Base-by-base conservation (phyloP, 2,888 invertebrate genomes). In the Emmelina monodactyla region DNA sequence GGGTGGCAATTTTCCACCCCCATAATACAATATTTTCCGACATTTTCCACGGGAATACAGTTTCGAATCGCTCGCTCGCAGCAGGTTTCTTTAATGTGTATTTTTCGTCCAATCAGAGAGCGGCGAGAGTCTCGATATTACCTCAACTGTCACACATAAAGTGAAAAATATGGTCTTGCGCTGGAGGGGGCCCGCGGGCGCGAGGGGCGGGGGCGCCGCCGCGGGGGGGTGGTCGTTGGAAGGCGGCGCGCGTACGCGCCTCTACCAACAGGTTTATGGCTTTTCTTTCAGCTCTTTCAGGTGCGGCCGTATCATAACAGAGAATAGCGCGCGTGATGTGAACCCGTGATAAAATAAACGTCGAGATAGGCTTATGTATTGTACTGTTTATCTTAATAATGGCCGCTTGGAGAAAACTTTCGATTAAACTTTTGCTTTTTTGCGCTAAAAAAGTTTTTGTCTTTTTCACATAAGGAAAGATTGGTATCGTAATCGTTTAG, bases 81-180 rank as follows among this genome's bases (percentile, higher is more conserved):
- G 64, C 71, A 76, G 76, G 75, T 76, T 80, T 72, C 79, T 79
- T 80, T 81, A 81, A 81, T 81, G 81, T 80, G 71, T 76, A 80
- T 80, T 81, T 80, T 81, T 80, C 81, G 81, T 73, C 81, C 81
- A 81, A 81, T 81, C 80, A 80, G 76, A 73, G 76, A 68, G 63
- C 76, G 75, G 79, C 73, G 69, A 75, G 76, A 78, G 73, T 73
- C 80, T 79, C 81, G 81, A 81, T 81, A 81, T 81, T 81, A 81
- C 81, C 80, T 81, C 81, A 81, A 80, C 81, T 81, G 81, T 81
- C 81, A 81, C 81, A 81, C 80, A 80, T 81, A 81, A 81, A 81
- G 81, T 81, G 81, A 80, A 79, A 81, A 81, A 81, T 81, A 81
- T 81, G 81, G 81, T 81, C 78, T 73, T 72, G 71, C 72, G 75